These are phyloP conservation scores for Caenorhabditis briggsae DNA, from an alignment of 1,140 invertebrate species.

Conservation along the genomic window DNA sequence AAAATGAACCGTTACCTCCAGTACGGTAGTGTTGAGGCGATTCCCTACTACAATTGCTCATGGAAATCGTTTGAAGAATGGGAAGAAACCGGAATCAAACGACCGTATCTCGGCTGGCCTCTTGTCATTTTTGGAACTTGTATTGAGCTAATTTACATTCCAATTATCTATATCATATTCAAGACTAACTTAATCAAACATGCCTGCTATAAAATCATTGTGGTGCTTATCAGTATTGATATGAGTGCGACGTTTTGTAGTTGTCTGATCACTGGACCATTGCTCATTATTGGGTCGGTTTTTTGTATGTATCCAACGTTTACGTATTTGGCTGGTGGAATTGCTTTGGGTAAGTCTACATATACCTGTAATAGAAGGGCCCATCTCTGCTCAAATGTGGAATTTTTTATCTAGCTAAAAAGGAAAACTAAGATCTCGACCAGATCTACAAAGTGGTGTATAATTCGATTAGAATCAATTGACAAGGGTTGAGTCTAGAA, in stretches of 20 bases:
- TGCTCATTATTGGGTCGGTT: conserved; percentile 44
- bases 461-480: too few species aligned
- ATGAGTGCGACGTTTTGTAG: conserved; percentile 27
- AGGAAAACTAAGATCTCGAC: too few species aligned
- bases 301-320: conserved; percentile 57
- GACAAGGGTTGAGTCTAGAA: too few species aligned
- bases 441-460: too few species aligned
- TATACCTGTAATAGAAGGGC: too few species aligned
- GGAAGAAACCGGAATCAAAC: neutral
- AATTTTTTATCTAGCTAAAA: too few species aligned
- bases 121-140: conserved; percentile 2
- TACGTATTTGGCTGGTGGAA: conserved; percentile 15
- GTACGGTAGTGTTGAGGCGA: conserved; percentile 7
- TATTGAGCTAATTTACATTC: conserved; percentile 39
- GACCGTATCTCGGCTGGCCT: neutral
- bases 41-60: conserved; percentile 7
- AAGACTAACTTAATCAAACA: conserved; percentile 36
- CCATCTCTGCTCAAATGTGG: too few species aligned
- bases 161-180: conserved; percentile 42
- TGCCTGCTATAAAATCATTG: conserved; percentile 59
- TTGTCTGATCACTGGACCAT: conserved; percentile 41
- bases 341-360: neutral
- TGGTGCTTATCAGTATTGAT: conserved; percentile 32
- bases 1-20: neutral
- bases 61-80: conserved; percentile 15